Evolutionary conservation across 2,113 vertebrate species (phyloP), one percentile per base, ranked within the genome.

Genomic region (Diglossa brunneiventris): DNA sequence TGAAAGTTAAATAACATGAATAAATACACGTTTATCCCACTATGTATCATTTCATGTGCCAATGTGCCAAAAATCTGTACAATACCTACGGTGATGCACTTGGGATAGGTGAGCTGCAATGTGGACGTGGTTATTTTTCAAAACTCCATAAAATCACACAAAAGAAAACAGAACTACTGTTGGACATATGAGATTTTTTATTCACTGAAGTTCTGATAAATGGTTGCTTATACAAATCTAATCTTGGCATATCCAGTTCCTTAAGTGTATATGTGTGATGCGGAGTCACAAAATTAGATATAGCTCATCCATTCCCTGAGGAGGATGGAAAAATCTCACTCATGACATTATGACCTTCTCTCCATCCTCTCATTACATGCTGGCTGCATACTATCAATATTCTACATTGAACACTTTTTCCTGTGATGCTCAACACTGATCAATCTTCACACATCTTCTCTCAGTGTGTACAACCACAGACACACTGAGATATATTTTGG

Each of bases 401-500:
- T 56, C 41, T 52, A 30, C 27, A 42, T 35, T 39, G 50, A 86
- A 69, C 72, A 53, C 11, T 44, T 58, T 67, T 44, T 58, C 56
- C 62, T 49, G 2, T 15, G 52, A 39, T 24, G 31, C 14, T 86
- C 28, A 80, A 24, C 37, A 17, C 37, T 8, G 28, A 80, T 28
- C 15, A 52, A 7, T 58, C 14, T 61, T 88, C 11, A 39, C 33
- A 42, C 37, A 10, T 46, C 31, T n/a, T 75, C 17, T 53, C 30
- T 59, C 26, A 4, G 55, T 2, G 2, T 46, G 15, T 50, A 28
- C 1, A 3, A 37, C 10, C 22, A 15, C 0, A 0, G 33, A 16
- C 1, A 4, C 24, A 6, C 4, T 15, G 39, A 59, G 55, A 30
- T 31, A 3, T 7, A 8, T 85, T 61, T 39, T 70, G 27, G 4